phyloP scores from a whole-genome alignment of 1,140 invertebrate species.

The Zaprionus taronus region DNA sequence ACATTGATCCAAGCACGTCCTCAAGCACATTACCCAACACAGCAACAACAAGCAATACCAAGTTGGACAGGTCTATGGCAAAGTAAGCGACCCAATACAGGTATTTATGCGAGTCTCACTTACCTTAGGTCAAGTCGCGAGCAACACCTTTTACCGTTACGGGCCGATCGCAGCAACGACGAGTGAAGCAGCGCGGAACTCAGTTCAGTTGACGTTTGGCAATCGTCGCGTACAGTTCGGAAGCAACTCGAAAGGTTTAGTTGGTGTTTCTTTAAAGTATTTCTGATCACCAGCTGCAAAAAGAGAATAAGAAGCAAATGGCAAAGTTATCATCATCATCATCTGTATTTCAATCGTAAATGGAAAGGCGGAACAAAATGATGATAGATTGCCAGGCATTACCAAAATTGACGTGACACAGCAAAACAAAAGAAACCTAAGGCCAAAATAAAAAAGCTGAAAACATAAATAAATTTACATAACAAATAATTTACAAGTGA shows the following conservation, averaged over 20 bases:
- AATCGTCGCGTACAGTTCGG: constrained; percentile 58
- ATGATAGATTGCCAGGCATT: constrained; percentile 32
- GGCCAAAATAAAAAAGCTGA: not conserved
- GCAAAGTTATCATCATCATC: not conserved
- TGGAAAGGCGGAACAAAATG: constrained; percentile 15
- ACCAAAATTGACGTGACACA: constrained; percentile 28
- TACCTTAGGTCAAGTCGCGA: constrained; percentile 67
- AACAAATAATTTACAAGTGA: constrained; percentile 8
- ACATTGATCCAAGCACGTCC: constrained; percentile 15
- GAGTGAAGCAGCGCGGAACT: not conserved
- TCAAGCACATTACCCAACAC: constrained; percentile 14
- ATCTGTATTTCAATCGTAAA: not conserved
- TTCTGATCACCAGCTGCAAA: constrained; percentile 32
- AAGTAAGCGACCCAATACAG: constrained; percentile 11
- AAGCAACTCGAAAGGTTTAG: constrained; percentile 13
- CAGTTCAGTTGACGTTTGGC: constrained; percentile 68
- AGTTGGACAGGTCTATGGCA: not conserved
- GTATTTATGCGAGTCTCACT: constrained; percentile 50
- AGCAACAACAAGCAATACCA: not conserved
- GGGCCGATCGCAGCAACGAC: constrained; percentile 1
- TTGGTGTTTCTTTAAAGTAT: constrained; percentile 2
- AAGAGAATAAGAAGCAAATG: constrained; percentile 4
- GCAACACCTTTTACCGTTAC: constrained; percentile 56
- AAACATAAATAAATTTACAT: constrained; percentile 14
- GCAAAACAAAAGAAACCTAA: not conserved